Base-by-base conservation (phyloP, 1,140 invertebrate species). In the Drosophila sturtevanti region DNA sequence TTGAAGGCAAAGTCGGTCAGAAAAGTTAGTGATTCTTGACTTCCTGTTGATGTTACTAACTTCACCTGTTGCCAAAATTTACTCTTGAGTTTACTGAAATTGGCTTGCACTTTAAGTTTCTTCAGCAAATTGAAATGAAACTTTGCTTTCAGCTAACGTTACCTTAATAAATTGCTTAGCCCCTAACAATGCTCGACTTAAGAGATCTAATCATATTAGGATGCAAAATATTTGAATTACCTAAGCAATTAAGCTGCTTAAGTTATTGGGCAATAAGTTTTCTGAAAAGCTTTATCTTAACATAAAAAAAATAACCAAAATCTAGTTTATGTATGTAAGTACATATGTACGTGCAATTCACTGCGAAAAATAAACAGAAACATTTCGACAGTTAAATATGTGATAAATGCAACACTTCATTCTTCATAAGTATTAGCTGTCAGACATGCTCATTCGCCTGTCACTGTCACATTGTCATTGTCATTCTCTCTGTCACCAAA, bases 401-500 rank as follows among this genome's bases (percentile, higher is more conserved):
- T 48, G 41, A 48, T 48, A 48, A 48, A 48, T 48, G 41, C 41
- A 48, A 48, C 41, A 48, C 41, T 48, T 21, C 16, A 48, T 48
- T 48, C 41, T 48, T 48, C 41, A 48, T 48, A 48, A 48, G 41
- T 48, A 48, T 48, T 21, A 48, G 41, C 41, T 48, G 41, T 48
- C 41, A 48, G 41, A 48, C 41, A 48, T 48, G 41, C 41, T 48
- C 41, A 21, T 48, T 48, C 41, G 41, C 41, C 12, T 48, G 41
- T 48, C 41, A 48, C 18, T 48, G 41, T 48, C 41, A 48, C 41
- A 48, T 21, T 48, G 41, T 21, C 41, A 48, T 11, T 21, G 16
- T 1, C 9, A 9, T 44, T 44, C 4, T 31, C 6, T 1, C 6
- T 31, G 27, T 31, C 27, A 7, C 27, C 27, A 31, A 2, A 24